phyloP scores from a whole-genome alignment of 2,888 invertebrate genomes.

The Chloromyia formosa region DNA sequence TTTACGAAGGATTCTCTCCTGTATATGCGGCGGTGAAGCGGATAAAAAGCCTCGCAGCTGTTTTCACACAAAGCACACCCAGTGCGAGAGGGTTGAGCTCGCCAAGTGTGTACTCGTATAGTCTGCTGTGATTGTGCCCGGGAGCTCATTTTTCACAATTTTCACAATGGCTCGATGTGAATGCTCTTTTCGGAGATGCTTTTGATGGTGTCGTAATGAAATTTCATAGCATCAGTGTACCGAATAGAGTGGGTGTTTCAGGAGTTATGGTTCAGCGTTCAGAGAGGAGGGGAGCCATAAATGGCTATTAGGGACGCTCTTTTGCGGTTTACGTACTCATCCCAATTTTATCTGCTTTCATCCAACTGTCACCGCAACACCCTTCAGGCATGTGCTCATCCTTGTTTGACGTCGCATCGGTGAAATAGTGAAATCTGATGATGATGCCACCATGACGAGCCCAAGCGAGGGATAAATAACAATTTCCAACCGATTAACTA shows the following conservation, averaged over 20 bases:
- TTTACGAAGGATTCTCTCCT: constrained; percentile 30
- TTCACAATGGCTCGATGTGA: constrained; percentile 44
- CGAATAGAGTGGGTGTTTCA: background rate
- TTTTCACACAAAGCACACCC: constrained; percentile 44
- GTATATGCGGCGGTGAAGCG: constrained; percentile 21
- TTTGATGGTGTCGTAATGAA: constrained; percentile 48
- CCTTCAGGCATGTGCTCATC: background rate
- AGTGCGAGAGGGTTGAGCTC: constrained; percentile 46
- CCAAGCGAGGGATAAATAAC: constrained; percentile 37
- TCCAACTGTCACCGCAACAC: background rate
- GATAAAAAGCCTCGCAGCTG: constrained; percentile 42
- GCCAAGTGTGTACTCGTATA: constrained; percentile 45
- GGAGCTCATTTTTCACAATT: constrained; percentile 46
- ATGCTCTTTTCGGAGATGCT: constrained; percentile 47
- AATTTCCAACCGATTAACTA: constrained; percentile 50
- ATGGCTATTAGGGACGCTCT: constrained; percentile 24
- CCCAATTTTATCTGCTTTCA: background rate
- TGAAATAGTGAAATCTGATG: constrained; percentile 14
- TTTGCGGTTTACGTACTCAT: constrained; percentile 35
- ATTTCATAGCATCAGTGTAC: constrained; percentile 30
- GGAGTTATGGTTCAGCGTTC: background rate
- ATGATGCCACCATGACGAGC: background rate
- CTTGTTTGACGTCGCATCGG: background rate
- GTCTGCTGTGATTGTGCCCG: constrained; percentile 47
- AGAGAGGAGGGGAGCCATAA: constrained; percentile 1